Evolutionary conservation across 2,888 invertebrate genomes (phyloP), one percentile per base, ranked within the genome.

Genomic region (Brachypalpus laphriformis): DNA sequence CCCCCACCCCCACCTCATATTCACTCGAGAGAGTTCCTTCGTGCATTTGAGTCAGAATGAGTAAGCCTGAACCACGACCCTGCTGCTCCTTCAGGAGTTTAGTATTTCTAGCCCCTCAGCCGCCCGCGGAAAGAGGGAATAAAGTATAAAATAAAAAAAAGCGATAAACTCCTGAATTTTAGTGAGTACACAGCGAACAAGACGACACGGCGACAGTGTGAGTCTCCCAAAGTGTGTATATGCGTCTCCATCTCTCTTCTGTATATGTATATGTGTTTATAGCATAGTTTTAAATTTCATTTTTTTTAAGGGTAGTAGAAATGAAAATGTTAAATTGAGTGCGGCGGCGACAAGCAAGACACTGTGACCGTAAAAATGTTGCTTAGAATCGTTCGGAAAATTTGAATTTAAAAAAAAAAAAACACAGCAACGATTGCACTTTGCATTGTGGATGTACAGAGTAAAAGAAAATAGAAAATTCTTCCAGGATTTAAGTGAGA

Each of bases 251-350:
- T 81, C 75, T 85, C 81, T 85, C 71, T 82, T 81, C 28, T 28
- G 20, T 61, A 5, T 25, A 25, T n/a, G 14, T 57, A 14, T 49
- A 20, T 65, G 65, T 59, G 70, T 63, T 42, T 57, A 74, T 68
- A 47, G 70, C 59, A 75, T 80, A 70, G 49, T 76, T 75, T 85
- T 75, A 68, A 85, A 75, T 75, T 81, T 11, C 14, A 25, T 51
- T 57, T 68, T 83, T 70, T 82, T 75, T 81, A 81, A 85, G 85
- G 85, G 81, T 81, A 85, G 81, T 85, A 85, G 75, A 75, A 85
- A 75, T 76, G 75, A 81, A 71, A 85, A 85, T 75, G 75, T 85
- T 85, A 71, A 85, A 85, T 76, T 85, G 85, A 85, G 85, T 85
- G 81, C 68, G 85, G 82, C 78, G 85, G 76, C 83, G 56, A 83